phyloP scores from a whole-genome alignment of 2,888 invertebrate species.

The Druceiella hillmani region DNA sequence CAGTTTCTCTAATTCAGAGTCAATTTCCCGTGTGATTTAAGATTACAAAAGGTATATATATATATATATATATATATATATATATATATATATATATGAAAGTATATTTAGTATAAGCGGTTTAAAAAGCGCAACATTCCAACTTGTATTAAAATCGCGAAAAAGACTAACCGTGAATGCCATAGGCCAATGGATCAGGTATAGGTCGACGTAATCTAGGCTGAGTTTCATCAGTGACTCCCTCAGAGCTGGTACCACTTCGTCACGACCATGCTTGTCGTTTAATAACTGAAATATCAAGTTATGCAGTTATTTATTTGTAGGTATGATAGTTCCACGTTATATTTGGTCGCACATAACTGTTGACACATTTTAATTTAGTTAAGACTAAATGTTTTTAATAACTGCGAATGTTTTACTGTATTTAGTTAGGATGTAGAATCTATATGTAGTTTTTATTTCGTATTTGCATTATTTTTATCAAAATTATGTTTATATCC shows the following conservation, averaged over 20 bases:
- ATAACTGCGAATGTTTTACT: too few relatives aligned
- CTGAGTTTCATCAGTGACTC: slow-evolving; percentile 45
- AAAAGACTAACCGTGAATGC: slow-evolving; percentile 31
- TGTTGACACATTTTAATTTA: too few relatives aligned
- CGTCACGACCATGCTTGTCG: slow-evolving; percentile 29
- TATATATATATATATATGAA: neutral
- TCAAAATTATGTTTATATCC: too few relatives aligned
- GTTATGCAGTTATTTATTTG: neutral
- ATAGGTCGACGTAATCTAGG: slow-evolving; percentile 49
- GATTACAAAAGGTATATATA: too few relatives aligned
- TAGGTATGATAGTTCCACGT: too few relatives aligned
- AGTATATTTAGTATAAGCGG: neutral
- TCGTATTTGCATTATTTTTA: too few relatives aligned
- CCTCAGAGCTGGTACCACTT: slow-evolving; percentile 31
- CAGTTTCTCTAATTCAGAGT: too few relatives aligned
- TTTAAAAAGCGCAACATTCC: neutral
- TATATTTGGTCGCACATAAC: too few relatives aligned
- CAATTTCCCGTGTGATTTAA: too few relatives aligned
- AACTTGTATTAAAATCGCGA: neutral
- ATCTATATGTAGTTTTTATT: too few relatives aligned
- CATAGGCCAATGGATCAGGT: slow-evolving; percentile 50
- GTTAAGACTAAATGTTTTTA: too few relatives aligned
- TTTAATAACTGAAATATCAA: slow-evolving; percentile 32
- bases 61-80: neutral
- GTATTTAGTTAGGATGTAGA: too few relatives aligned